A percentile compares a stretch with the other conserved stretches of the same genome.
Conservation (phyloP, 2,113 vertebrate genomes). For the Oceanodroma tethys region DNA sequence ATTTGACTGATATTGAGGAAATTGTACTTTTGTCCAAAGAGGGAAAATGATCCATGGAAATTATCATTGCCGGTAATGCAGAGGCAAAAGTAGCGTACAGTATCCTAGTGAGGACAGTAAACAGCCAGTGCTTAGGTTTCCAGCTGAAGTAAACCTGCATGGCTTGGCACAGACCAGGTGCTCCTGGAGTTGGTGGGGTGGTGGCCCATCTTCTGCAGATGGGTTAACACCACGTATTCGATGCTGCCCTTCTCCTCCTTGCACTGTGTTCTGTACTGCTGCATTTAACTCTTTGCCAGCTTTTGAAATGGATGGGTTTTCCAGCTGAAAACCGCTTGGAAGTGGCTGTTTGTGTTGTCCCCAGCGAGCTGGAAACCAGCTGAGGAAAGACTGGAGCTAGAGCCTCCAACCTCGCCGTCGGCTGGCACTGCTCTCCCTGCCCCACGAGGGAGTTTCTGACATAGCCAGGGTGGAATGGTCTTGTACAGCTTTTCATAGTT, state of each 20-base stretch:
- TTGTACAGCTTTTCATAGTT: background rate
- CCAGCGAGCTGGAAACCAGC: background rate
- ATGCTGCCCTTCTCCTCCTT: accelerated
- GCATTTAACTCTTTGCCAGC: background rate
- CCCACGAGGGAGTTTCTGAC: background rate
- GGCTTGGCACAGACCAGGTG: background rate
- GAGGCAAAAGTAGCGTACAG: background rate
- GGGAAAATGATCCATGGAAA: background rate
- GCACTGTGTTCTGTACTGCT: accelerated
- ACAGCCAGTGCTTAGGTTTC: background rate
- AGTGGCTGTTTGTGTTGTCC: background rate
- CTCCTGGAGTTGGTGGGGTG: background rate
- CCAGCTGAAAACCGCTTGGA: background rate
- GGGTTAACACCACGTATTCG: accelerated
- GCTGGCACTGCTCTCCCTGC: background rate
- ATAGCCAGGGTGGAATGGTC: background rate
- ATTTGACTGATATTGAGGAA: background rate
- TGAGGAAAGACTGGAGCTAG: background rate
- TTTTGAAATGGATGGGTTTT: background rate
- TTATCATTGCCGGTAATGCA: background rate
- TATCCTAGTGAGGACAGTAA: background rate
- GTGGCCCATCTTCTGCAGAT: background rate
- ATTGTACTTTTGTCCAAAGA: background rate
- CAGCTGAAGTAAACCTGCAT: background rate
- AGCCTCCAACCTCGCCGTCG: accelerated